These are phyloP conservation scores for Salvelinus fontinalis DNA, from an alignment of 2,113 vertebrate species.

Conservation along the genomic window DNA sequence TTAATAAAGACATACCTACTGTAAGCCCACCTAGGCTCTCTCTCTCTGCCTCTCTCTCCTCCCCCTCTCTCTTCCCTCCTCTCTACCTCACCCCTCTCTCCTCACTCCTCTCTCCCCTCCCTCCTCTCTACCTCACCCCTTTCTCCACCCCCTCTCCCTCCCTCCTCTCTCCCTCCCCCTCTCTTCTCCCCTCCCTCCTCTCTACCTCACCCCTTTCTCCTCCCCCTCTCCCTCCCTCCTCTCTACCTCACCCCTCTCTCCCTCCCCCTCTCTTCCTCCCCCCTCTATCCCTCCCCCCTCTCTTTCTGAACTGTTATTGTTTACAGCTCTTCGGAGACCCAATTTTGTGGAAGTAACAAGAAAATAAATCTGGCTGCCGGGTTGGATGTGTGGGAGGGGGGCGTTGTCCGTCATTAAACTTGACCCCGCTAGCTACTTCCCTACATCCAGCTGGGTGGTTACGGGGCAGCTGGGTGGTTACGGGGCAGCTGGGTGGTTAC, in stretches of 20 bases:
- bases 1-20: background rate
- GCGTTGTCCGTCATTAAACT: constrained; percentile 39
- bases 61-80: fast-evolving
- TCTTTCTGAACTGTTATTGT: constrained; percentile 18
- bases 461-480: constrained; percentile 41
- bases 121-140: too few species aligned
- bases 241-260: fast-evolving
- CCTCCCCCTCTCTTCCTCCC: fast-evolving
- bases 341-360: constrained; percentile 27
- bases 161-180: background rate
- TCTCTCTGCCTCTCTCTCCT: background rate
- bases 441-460: constrained; percentile 7
- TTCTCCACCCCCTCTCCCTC: too few species aligned
- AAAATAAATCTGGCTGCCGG: constrained; percentile 24
- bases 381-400: background rate
- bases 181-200: too few species aligned
- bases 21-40: constrained; percentile 2
- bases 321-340: constrained; percentile 20
- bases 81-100: fast-evolving
- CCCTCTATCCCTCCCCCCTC: too few species aligned
- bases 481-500: background rate
- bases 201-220: too few species aligned
- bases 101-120: fast-evolving
- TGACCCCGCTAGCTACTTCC: constrained; percentile 61
- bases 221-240: fast-evolving